These are phyloP conservation scores for Mastomys coucha DNA, from an alignment of 2,113 vertebrate species.

Conservation along the genomic window DNA sequence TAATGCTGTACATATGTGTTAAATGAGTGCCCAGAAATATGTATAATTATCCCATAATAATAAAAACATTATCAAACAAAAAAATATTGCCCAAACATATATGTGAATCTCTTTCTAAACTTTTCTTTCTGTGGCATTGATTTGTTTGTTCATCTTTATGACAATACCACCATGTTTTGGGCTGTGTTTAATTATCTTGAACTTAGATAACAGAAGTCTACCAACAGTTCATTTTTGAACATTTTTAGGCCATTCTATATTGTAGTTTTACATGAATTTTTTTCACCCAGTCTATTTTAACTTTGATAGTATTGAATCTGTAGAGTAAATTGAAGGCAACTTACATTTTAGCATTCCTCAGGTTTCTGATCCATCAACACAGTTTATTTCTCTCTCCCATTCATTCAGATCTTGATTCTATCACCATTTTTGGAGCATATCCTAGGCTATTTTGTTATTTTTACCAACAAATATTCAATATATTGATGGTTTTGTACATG, in stretches of 20 bases:
- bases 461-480: background rate
- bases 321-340: background rate
- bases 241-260: background rate
- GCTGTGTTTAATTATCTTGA: constrained; percentile 37
- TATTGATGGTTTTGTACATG: background rate
- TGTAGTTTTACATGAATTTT: background rate
- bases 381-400: background rate
- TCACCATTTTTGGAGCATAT: background rate
- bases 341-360: constrained; percentile 5
- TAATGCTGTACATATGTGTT: background rate
- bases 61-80: background rate
- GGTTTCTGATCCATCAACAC: background rate
- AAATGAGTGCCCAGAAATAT: background rate
- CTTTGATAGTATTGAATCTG: background rate
- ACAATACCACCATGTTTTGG: background rate
- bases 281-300: constrained; percentile 27
- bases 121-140: background rate
- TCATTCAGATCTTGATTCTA: constrained; percentile 12
- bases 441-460: background rate
- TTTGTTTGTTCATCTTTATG: constrained; percentile 38
- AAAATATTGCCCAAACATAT: background rate
- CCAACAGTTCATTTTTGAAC: background rate
- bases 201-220: background rate
- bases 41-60: background rate
- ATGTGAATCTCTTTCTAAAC: background rate